These are phyloP conservation scores for Maniola jurtina DNA, from an alignment of 1,140 invertebrate species.

Conservation along the genomic window DNA sequence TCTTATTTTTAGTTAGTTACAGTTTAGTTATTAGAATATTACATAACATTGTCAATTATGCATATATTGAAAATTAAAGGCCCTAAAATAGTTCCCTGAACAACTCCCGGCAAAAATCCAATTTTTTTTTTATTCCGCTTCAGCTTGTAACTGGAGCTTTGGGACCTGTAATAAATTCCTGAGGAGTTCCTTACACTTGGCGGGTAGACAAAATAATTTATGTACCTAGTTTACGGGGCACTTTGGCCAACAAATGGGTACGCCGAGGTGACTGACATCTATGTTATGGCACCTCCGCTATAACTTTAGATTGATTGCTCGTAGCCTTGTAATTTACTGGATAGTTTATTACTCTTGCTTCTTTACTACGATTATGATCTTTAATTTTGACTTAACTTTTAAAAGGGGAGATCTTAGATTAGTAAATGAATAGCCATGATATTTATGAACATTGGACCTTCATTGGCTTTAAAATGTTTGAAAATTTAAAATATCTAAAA, in stretches of 20 bases:
- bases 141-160: slow-evolving; percentile 30
- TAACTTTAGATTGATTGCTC: slow-evolving; percentile 40
- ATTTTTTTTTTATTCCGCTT: not conserved
- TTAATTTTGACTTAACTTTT: slow-evolving; percentile 7
- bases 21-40: too few relatives aligned
- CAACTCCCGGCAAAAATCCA: too few relatives aligned
- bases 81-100: too few relatives aligned
- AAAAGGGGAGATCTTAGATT: not conserved
- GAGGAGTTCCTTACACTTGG: slow-evolving; percentile 72
- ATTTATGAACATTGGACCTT: too few relatives aligned
- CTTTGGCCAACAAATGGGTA: slow-evolving; percentile 65
- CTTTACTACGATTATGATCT: not conserved
- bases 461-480: too few relatives aligned
- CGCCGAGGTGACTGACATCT: slow-evolving; percentile 71
- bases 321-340: slow-evolving; percentile 17
- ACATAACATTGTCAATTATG: too few relatives aligned
- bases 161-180: slow-evolving; percentile 65
- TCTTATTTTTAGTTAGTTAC: too few relatives aligned
- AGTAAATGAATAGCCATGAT: not conserved
- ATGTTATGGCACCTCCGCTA: slow-evolving; percentile 49
- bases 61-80: too few relatives aligned
- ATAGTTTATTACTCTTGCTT: slow-evolving; percentile 11
- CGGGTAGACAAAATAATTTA: slow-evolving; percentile 76
- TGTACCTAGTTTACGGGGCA: slow-evolving; percentile 75
- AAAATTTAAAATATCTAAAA: too few relatives aligned